These are phyloP conservation scores for Lycopodina hypogea DNA, from an alignment of 37 sponge, comb jelly and placozoan genomes.

Conservation along the genomic window DNA sequence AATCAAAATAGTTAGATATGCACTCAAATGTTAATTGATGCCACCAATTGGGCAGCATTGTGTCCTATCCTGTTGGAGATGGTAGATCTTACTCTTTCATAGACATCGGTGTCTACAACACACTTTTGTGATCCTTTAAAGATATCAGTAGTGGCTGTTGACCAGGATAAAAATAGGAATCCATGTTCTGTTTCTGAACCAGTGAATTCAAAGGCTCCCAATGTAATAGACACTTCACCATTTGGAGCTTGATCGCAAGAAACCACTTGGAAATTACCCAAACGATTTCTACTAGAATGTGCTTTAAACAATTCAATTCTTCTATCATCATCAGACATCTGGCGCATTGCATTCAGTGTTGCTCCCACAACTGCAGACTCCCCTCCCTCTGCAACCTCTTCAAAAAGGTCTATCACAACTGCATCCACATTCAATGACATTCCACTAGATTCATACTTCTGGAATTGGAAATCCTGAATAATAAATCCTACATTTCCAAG, in stretches of 20 bases:
- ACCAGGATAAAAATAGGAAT: background rate
- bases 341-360: conserved; percentile 1
- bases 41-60: background rate
- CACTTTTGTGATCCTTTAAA: background rate
- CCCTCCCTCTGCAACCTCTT: too few species aligned
- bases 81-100: background rate
- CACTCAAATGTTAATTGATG: background rate
- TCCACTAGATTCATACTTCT: background rate
- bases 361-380: background rate
- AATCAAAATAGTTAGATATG: too few species aligned
- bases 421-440: background rate
- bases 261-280: background rate
- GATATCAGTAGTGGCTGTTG: background rate
- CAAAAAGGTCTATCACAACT: background rate
- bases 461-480: background rate
- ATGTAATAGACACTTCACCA: background rate
- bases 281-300: background rate
- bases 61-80: background rate
- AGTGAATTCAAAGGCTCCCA: conserved; percentile 4
- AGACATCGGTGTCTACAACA: background rate
- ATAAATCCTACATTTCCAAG: conserved; percentile 1
- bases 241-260: conserved; percentile 1
- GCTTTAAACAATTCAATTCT: background rate
- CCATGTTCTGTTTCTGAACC: too few species aligned
- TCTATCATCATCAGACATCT: background rate